These are phyloP conservation scores for Ochropleura leucogaster DNA, from an alignment of 2,888 invertebrate genomes.

Conservation along the genomic window DNA sequence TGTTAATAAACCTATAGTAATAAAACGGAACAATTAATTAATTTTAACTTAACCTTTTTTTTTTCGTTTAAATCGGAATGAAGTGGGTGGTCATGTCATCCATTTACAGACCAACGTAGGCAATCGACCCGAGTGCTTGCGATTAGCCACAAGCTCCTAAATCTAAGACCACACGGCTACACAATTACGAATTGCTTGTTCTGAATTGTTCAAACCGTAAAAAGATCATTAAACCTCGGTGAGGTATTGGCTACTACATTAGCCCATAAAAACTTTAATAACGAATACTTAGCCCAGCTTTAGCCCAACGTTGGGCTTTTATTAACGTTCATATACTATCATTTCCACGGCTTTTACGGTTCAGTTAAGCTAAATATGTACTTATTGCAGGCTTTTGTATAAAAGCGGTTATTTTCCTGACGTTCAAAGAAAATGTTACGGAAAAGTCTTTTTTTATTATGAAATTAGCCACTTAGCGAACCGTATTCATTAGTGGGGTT, in stretches of 20 bases:
- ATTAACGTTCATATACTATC: conserved; percentile 46
- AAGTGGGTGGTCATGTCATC: no score
- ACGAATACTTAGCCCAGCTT: conserved; percentile 48
- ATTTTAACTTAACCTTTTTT: no score
- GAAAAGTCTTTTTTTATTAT: conserved; percentile 2
- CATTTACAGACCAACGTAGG: no score
- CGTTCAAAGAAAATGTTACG: conserved; percentile 12
- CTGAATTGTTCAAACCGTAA: conserved; percentile 59
- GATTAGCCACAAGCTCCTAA: conserved; percentile 7
- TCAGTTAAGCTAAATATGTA: conserved; percentile 36
- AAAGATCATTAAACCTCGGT: conserved; percentile 53
- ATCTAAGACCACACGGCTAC: conserved; percentile 32
- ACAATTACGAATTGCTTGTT: conserved; percentile 62
- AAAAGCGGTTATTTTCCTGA: conserved; percentile 18
- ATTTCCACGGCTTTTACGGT: conserved; percentile 51
- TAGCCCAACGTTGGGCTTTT: conserved; percentile 31
- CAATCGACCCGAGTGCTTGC: no score
- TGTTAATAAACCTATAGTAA: no score
- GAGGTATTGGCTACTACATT: conserved; percentile 28
- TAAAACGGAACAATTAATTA: no score
- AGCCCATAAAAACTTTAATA: conserved; percentile 63
- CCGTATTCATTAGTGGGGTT: conserved; percentile 6
- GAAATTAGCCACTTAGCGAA: conserved; percentile 8
- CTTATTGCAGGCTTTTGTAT: conserved; percentile 20
- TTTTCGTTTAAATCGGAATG: no score